phyloP scores from a whole-genome alignment of 2,888 invertebrate species.

The Drosophila glabriapex region DNA sequence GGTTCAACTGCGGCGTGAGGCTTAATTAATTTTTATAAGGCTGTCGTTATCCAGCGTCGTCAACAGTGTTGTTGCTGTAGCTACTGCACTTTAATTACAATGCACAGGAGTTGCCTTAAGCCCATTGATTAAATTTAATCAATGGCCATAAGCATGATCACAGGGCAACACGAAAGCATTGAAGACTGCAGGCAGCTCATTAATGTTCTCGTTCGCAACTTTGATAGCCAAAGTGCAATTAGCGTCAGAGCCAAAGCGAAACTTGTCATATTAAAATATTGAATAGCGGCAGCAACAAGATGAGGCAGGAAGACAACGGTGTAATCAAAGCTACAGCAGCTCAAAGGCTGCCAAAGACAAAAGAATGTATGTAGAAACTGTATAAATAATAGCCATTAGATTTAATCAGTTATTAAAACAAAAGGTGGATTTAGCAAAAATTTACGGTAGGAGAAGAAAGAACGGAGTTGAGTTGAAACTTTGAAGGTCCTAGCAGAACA shows the following conservation, averaged over 20 bases:
- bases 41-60: constrained; percentile 60
- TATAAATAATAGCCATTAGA: constrained; percentile 11
- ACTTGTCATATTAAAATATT: constrained; percentile 80
- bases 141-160: constrained; percentile 75
- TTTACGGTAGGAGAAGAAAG: neutral
- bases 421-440: neutral
- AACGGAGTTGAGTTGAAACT: neutral
- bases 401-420: constrained; percentile 18
- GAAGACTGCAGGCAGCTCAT: constrained; percentile 59
- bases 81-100: constrained; percentile 77
- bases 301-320: constrained; percentile 23
- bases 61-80: constrained; percentile 4
- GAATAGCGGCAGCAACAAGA: constrained; percentile 61
- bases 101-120: constrained; percentile 79
- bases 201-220: constrained; percentile 69
- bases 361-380: constrained; percentile 10
- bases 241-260: constrained; percentile 64
- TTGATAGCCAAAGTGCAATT: constrained; percentile 77
- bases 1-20: constrained; percentile 54
- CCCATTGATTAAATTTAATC: constrained; percentile 79
- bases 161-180: constrained; percentile 15
- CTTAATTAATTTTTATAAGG: constrained; percentile 81
- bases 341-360: constrained; percentile 8
- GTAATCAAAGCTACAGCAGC: constrained; percentile 21
- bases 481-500: neutral